Conservation (phyloP, 2,797 vertebrate genomes). For the Sternotherus odoratus region DNA sequence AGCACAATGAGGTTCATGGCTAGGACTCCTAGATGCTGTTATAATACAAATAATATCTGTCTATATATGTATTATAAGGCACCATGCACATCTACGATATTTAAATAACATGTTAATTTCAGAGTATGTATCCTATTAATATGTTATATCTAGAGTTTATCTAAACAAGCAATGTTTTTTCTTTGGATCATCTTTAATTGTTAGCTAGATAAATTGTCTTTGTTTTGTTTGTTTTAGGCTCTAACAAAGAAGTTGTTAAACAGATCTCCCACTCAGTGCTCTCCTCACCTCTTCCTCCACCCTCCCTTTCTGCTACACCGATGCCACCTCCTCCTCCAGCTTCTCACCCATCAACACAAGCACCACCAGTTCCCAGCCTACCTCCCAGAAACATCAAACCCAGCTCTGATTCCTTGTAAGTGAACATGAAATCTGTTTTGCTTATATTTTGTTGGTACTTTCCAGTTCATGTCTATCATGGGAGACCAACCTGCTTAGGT, state of each 20-base stretch:
- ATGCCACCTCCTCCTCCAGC: slow-evolving; percentile 3
- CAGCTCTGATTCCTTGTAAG: slow-evolving; percentile 72
- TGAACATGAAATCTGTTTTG: neutral
- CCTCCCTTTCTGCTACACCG: slow-evolving; percentile 21
- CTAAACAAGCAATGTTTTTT: neutral
- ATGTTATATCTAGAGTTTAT: neutral
- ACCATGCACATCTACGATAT: neutral
- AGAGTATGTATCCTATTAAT: neutral
- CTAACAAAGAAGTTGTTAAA: slow-evolving; percentile 37
- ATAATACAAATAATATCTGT: neutral
- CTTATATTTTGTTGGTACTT: neutral
- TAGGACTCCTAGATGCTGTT: neutral
- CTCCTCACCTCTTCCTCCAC: neutral
- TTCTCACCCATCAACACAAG: slow-evolving; percentile 7
- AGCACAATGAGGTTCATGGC: neutral
- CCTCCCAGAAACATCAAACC: slow-evolving; percentile 81
- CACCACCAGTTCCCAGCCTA: slow-evolving; percentile 66
- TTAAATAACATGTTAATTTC: neutral
- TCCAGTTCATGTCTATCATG: neutral
- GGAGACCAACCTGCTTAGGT: neutral
- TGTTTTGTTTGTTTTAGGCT: slow-evolving; percentile 60
- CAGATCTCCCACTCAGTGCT: neutral
- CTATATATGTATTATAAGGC: neutral
- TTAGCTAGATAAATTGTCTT: neutral
- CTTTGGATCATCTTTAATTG: neutral